These are phyloP conservation scores for Watsonalla cultraria DNA, from an alignment of 2,888 invertebrate species.

Conservation along the genomic window DNA sequence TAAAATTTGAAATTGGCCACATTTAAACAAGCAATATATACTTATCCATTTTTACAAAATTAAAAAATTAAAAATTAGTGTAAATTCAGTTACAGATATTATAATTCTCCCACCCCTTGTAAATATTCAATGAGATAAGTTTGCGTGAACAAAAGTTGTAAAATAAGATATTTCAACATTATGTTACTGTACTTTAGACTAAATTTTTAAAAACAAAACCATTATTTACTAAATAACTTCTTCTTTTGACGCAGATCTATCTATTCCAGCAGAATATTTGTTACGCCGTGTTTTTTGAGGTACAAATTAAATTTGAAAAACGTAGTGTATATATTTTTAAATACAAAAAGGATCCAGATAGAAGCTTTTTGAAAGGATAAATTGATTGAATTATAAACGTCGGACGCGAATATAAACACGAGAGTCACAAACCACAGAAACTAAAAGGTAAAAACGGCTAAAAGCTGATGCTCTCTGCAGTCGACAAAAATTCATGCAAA, in stretches of 20 bases:
- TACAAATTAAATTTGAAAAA: too few species aligned
- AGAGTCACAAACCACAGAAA: conserved; percentile 40
- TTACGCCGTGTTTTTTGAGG: too few species aligned
- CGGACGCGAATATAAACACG: background rate
- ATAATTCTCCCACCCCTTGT: too few species aligned
- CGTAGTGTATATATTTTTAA: too few species aligned
- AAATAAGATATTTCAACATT: background rate
- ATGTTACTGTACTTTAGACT: background rate
- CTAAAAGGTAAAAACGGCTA: conserved; percentile 57
- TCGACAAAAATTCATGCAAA: conserved; percentile 60
- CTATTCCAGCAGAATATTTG: too few species aligned
- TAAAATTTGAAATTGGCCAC: too few species aligned
- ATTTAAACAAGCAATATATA: too few species aligned
- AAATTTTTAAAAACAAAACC: background rate
- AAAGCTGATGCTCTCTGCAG: conserved; percentile 50
- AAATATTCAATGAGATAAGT: background rate
- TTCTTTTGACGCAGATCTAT: too few species aligned
- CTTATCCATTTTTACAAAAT: too few species aligned
- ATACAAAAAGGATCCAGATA: background rate
- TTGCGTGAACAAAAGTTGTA: background rate
- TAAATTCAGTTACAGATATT: too few species aligned
- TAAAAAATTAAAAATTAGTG: too few species aligned
- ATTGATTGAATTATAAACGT: conserved; percentile 11
- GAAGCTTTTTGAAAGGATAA: conserved; percentile 2
- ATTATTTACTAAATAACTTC: too few species aligned